Base-by-base conservation (phyloP, 2,113 vertebrate genomes). In the Lepus europaeus region DNA sequence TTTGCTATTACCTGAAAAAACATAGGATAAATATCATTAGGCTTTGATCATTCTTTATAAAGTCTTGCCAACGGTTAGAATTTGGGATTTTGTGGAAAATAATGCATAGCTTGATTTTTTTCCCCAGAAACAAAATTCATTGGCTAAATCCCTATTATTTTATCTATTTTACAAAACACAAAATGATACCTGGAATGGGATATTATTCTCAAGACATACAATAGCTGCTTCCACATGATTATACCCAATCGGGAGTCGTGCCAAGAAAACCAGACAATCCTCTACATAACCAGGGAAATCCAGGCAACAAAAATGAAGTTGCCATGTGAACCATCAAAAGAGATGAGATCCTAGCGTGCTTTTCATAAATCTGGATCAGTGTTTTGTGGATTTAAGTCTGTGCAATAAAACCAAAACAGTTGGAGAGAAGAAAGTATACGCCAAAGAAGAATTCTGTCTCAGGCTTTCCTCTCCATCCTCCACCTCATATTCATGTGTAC, bases 291-390 rank as follows among this genome's bases (percentile, higher is more conserved):
- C 39, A 39, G 64, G 73, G 6, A 80, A 94, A 87, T 84, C 79
- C 56, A 64, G 27, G 87, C 56, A 94, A 91, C 49, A 61, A 74
- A 87, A 77, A 49, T n/a, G 27, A 82, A 90, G 69, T 95, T 96
- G 70, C 69, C 45, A 82, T 93, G 88, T 88, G 87, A 95, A 93
- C 74, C 61, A 64, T 89, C 56, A 94, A 36, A 72, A 79, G 66
- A 74, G 87, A 91, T 68, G 83, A 87, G 1, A 87, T 74, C 45
- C 76, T 33, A 83, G 80, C 77, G 33, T 89, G 70, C 69, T 74
- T 91, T 95, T 77, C 33, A 3, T 84, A 87, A 89, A 59, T 76
- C 45, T 87, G 56, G 53, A 66, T 95, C 61, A 51, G 59, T 20
- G 39, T 66, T 78, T 66, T 89, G 31, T 87, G 20, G 45, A 82